Evolutionary conservation across 2,888 invertebrate genomes (phyloP).

Genomic region (Disparrhopalites patrizii): DNA sequence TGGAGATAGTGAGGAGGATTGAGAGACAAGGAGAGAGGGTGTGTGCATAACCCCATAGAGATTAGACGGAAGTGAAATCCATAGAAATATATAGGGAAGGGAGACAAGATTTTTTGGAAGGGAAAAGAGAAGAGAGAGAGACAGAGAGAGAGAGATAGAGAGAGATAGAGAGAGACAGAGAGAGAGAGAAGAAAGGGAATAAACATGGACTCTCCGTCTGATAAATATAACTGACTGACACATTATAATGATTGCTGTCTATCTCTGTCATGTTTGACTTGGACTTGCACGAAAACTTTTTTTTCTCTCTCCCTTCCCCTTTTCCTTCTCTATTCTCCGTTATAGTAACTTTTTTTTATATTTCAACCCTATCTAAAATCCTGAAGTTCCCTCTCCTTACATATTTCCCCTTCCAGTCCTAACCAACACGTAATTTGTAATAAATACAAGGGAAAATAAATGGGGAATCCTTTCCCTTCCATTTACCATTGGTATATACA

Average conservation of each 20-base stretch:
- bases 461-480: too few relatives aligned
- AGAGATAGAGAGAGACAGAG: not conserved
- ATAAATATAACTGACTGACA: conserved; percentile 16
- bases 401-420: too few relatives aligned
- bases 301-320: not conserved
- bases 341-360: too few relatives aligned
- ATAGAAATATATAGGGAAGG: not conserved
- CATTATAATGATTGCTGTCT: conserved; percentile 20
- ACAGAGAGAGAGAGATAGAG: not conserved
- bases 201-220: not conserved
- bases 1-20: not conserved
- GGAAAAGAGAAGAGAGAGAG: not conserved
- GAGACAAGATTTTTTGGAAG: too few relatives aligned
- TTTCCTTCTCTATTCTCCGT: not conserved
- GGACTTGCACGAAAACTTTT: conserved; percentile 16
- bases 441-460: too few relatives aligned
- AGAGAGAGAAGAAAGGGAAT: not conserved
- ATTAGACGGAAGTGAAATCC: too few relatives aligned
- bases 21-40: not conserved
- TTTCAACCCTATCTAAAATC: too few relatives aligned
- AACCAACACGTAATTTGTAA: too few relatives aligned
- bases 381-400: not conserved
- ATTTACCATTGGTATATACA: too few relatives aligned
- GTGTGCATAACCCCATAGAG: not conserved
- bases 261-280: conserved; percentile 19